Evolutionary conservation across 2,888 invertebrate species (phyloP).

Genomic region (Drosophila kanekoi): DNA sequence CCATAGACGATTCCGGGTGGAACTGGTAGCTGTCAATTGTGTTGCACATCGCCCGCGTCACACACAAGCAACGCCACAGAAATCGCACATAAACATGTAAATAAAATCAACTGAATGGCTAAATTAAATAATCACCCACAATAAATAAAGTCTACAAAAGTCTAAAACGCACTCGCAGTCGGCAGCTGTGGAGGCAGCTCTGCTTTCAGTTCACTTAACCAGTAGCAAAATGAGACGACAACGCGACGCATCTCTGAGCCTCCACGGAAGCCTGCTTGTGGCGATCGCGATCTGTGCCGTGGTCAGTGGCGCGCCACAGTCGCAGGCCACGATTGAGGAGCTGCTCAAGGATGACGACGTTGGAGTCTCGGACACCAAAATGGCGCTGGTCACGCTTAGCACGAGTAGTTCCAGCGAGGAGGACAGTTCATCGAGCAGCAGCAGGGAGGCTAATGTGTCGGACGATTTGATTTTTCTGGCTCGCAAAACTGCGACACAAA

Average conservation of each 20-base stretch:
- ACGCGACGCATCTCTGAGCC: conserved; percentile 30
- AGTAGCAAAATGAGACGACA: conserved; percentile 47
- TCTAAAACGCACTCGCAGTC: conserved; percentile 5
- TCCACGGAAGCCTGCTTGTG: conserved; percentile 18
- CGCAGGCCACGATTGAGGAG: conserved; percentile 1
- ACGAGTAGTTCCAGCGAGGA: conserved; percentile 46
- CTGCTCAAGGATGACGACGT: conserved; percentile 49
- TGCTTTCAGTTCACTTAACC: background rate
- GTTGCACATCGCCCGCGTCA: conserved; percentile 9
- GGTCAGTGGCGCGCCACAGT: conserved; percentile 12
- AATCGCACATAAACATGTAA: conserved; percentile 7
- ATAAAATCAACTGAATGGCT: conserved; percentile 40
- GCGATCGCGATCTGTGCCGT: conserved; percentile 15
- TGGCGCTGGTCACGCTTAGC: conserved; percentile 52
- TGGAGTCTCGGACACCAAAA: conserved; percentile 17
- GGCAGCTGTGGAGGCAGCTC: background rate
- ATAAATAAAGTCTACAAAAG: conserved; percentile 10
- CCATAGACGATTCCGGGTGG: background rate
- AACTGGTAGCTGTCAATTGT: conserved; percentile 28
- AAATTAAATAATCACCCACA: conserved; percentile 73
- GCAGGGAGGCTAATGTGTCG: conserved; percentile 42
- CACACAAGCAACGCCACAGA: too few relatives aligned
- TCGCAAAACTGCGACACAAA: conserved; percentile 38
- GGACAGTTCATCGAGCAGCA: conserved; percentile 30
- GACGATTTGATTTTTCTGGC: conserved; percentile 82